Evolutionary conservation across 2,113 vertebrate species (phyloP).

Genomic region (Neodon shergylaensis): DNA sequence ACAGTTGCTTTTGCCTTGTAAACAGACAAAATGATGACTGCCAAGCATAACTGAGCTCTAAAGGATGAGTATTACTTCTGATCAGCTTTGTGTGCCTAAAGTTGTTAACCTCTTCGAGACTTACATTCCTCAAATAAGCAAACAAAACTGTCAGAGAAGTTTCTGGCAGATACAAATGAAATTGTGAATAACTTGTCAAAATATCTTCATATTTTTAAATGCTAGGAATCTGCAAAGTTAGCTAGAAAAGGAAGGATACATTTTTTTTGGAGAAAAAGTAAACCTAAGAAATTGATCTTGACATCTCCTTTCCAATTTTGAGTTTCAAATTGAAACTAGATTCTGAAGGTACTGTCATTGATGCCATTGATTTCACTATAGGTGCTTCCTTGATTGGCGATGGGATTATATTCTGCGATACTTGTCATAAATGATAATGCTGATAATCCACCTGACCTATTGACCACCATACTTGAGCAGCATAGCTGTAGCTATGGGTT

Average conservation of each 20-base stretch:
- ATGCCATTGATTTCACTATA: neutral
- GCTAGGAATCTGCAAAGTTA: neutral
- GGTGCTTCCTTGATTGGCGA: neutral
- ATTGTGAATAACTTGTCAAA: neutral
- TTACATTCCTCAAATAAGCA: constrained; percentile 30
- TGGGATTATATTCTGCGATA: neutral
- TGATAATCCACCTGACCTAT: neutral
- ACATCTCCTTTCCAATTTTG: constrained; percentile 2
- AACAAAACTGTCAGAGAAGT: constrained; percentile 29
- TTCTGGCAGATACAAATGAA: constrained; percentile 40
- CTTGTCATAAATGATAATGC: neutral
- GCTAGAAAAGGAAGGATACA: neutral
- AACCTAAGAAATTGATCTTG: constrained; percentile 4
- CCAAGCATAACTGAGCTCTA: constrained; percentile 12
- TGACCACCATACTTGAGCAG: neutral
- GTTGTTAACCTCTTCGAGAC: constrained; percentile 27
- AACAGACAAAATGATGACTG: constrained; percentile 35
- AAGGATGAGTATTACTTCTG: constrained; percentile 45
- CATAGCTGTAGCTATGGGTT: neutral
- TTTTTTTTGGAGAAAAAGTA: neutral
- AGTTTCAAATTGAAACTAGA: neutral
- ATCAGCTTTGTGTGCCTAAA: constrained; percentile 19
- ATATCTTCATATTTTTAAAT: neutral
- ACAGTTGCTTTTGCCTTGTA: constrained; percentile 58
- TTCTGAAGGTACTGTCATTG: constrained; percentile 21